Evolutionary conservation across 2,113 vertebrate species (phyloP).

Genomic region (Crocuta crocuta): DNA sequence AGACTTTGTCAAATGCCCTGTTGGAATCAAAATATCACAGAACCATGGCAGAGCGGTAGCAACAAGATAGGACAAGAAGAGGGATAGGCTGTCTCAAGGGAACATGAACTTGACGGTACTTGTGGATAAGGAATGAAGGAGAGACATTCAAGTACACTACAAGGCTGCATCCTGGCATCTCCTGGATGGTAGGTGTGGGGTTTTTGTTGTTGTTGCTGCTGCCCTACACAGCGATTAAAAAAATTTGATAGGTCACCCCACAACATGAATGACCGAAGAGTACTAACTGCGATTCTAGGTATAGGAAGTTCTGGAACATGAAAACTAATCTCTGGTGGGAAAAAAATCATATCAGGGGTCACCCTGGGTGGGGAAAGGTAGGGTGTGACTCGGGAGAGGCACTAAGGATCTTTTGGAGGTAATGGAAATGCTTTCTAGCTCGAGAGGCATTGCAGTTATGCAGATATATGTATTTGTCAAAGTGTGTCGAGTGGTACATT

Average conservation of each 20-base stretch:
- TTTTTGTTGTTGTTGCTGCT: neutral
- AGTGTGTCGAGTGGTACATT: neutral
- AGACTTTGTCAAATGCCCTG: neutral
- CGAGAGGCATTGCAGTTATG: neutral
- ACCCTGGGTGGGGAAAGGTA: neutral
- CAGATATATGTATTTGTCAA: neutral
- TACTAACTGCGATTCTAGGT: neutral
- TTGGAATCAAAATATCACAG: neutral
- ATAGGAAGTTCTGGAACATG: neutral
- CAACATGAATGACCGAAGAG: neutral
- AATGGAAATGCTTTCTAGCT: slow-evolving; percentile 13
- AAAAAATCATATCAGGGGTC: slow-evolving; percentile 7
- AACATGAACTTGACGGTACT: neutral
- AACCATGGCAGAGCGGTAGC: neutral
- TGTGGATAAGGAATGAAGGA: neutral
- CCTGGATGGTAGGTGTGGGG: neutral
- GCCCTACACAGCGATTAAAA: neutral
- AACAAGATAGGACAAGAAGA: neutral
- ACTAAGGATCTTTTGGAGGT: neutral
- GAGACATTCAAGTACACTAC: neutral
- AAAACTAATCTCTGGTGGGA: neutral
- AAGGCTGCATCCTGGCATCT: neutral
- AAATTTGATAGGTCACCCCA: neutral
- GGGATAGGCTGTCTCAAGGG: neutral
- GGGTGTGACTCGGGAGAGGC: neutral